Evolutionary conservation across 2,888 invertebrate species (phyloP).

Genomic region (Catocala fraxini): DNA sequence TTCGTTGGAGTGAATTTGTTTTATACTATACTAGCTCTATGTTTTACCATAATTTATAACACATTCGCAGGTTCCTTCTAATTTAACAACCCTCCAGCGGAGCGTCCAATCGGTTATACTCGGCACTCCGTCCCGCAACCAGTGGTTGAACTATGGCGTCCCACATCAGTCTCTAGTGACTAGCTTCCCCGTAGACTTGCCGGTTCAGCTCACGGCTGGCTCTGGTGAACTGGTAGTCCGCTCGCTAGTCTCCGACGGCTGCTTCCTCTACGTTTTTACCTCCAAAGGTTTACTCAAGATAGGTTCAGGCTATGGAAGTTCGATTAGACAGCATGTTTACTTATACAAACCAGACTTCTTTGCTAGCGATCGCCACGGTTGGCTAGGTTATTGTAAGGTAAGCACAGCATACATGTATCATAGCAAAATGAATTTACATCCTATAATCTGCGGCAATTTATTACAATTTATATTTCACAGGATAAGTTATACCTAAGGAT

Average conservation of each 20-base stretch:
- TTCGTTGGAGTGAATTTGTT: too few species aligned
- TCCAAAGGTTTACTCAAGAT: conserved; percentile 96
- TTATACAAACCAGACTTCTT: conserved; percentile 93
- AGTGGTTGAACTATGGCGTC: conserved; percentile 96
- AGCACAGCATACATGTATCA: not conserved
- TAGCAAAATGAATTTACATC: not conserved
- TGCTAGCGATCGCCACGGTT: conserved; percentile 92
- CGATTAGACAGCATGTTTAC: conserved; percentile 96
- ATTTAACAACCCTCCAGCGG: conserved; percentile 94
- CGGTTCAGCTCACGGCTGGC: conserved; percentile 65
- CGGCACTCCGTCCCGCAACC: conserved; percentile 94
- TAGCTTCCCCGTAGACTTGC: conserved; percentile 88
- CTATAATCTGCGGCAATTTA: not conserved
- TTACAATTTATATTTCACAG: conserved; percentile 71
- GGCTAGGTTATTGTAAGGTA: conserved; percentile 95
- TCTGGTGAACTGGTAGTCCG: conserved; percentile 76
- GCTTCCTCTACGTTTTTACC: conserved; percentile 95
- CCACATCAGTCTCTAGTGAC: conserved; percentile 92
- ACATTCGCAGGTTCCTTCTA: conserved; percentile 91
- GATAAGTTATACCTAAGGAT: conserved; percentile 93
- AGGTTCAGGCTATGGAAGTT: conserved; percentile 97
- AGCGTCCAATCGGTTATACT: conserved; percentile 96
- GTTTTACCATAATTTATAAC: not conserved
- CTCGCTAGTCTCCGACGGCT: conserved; percentile 96
- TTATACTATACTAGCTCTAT: too few species aligned